Base-by-base conservation (phyloP, 2,113 vertebrate species). In the Saccopteryx leptura region DNA sequence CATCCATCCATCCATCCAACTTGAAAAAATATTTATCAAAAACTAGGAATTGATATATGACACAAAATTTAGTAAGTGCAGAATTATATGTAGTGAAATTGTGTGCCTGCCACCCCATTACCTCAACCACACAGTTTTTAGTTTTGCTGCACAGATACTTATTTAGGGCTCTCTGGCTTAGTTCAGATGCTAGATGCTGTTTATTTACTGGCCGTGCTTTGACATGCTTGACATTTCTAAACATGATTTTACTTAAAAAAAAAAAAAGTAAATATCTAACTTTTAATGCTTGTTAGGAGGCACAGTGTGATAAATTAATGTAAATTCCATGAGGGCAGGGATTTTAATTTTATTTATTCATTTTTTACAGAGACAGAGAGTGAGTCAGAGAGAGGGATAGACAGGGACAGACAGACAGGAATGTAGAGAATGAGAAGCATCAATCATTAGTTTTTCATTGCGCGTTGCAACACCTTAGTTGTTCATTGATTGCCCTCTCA, bases 221-320 rank as follows among this genome's bases (percentile, higher is more conserved):
- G 72, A 90, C 50, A 10, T 93, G 63, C 91, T 93, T 48, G 50
- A 72, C 85, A 58, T 88, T 75, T 93, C 60, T 83, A 92, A 96
- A 88, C 68, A 81, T 81, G 24, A 81, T 78, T 91, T 84, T 85
- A 68, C 52, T 88, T 94, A 31, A 88, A 81, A 31, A 76, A 93
- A 91, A 75, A 46, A 46, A 71, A 88, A 88, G 21, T 69, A 94
- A 91, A 68, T 48, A 33, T 54, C 26, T 83, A 31, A 56, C 68
- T 88, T 92, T 18, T 82, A 33, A 69, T 61, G 80, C 74, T 74
- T 31, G 2, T 79, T 83, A 84, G 69, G 58, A 92, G 66, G 24
- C 52, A 63, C 24, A 60, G 21, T 92, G 28, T 85, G 81, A 79
- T 87, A 15, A 54, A 60, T 84, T 80, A 90, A 74, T 61, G 31